Evolutionary conservation across 2,888 invertebrate genomes (phyloP), one percentile per base, ranked within the genome.

Genomic region (Plebejus melissa): DNA sequence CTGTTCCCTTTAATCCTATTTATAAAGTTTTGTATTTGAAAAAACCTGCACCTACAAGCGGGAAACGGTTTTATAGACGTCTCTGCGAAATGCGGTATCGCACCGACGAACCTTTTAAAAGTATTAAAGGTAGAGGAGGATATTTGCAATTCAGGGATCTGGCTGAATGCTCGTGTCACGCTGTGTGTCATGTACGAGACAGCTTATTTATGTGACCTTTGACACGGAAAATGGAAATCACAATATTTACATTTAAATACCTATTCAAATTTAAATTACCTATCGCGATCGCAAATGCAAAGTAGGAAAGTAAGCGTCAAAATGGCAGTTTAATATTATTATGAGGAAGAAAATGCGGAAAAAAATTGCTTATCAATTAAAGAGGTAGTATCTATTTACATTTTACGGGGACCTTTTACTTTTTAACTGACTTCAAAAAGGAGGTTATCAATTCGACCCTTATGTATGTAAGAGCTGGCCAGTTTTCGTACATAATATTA

Each of bases 101-200:
- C 11, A 22, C 22, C 2, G 22, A 28, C 28, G 28, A 28, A 60
- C 60, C 60, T 28, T 60, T 60, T 60, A 60, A 60, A 60, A 28
- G 28, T 60, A 60, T 60, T 60, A 28, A 28, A 60, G 60, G 60
- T 60, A 60, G 60, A 7, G 28, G 0, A 4, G 60, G 28, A 60
- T 6, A 58, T 60, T 60, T 60, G 60, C 60, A 60, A 60, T 60
- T 60, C 60, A 60, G 60, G 60, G 60, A 60, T 60, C 28, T 0
- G 60, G 60, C 11, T 4, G 22, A 60, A 58, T 58, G 58, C 58
- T 5, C 22, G 22, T 58, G 58, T 58, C 58, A 58, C 58, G 2
- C 22, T 7, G 2, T 7, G 9, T 58, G 28, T 60, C 22, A 60
- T 60, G 60, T 28, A 2, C 9, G 46, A 46, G 28, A 7, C 60